Evolutionary conservation across 2,797 vertebrate species (phyloP), one percentile per base, ranked within the genome.

Genomic region (Kryptopterus vitreolus): DNA sequence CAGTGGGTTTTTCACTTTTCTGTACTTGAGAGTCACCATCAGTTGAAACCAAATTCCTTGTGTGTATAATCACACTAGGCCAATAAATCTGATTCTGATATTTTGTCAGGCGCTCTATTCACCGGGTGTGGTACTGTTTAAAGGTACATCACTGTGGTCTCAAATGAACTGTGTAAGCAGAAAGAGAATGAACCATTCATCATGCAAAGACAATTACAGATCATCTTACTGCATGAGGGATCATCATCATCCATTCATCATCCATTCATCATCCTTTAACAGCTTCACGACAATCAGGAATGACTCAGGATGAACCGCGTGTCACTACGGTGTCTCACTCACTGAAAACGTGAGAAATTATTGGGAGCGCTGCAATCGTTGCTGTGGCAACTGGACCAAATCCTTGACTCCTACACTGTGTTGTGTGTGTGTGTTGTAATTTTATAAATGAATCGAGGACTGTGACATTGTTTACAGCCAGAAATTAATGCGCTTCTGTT

Each of bases 381-480:
- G 81, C 82, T 79, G 80, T 79, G 81, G 76, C 26, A 69, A 84
- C 81, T 31, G 35, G 71, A 77, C 75, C 79, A 76, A 76, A 82
- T 74, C 77, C 50, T 71, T 74, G 76, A 79, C 71, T 75, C 65
- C 46, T 22, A 66, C 80, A 24, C 66, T n/a, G 35, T 15, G 65
- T 53, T 38, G 24, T 46, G 59, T 43, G 77, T 71, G 69, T 75
- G 72, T 48, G 65, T 53, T 76, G 22, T 78, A 61, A 66, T 74
- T 78, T 73, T 35, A 48, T 71, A 61, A 70, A 35, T 57, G 63
- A 84, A 77, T 82, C 53, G 59, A 80, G 52, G 57, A 65, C 77
- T 75, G 35, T 73, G 31, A 61, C 68, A 58, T 74, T 71, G 58
- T 78, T 72, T 70, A 71, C 63, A 43, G 8, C 38, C 31, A 52